phyloP scores from a whole-genome alignment of 2,888 invertebrate species.

The Eupithecia tripunctaria region DNA sequence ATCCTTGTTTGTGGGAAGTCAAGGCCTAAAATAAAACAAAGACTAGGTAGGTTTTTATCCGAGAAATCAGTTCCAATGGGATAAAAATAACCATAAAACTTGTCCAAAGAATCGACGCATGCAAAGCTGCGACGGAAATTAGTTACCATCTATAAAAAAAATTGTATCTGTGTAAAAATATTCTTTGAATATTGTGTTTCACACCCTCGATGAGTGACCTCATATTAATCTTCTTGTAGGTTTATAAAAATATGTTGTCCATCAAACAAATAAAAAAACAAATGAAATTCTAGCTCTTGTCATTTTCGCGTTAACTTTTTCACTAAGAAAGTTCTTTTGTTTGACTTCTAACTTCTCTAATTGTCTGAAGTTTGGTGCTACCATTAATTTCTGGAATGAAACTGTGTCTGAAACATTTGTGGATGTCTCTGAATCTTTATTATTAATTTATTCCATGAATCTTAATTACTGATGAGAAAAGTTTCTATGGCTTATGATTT shows the following conservation, averaged over 20 bases:
- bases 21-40: too few relatives aligned
- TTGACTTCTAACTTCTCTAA: conserved; percentile 19
- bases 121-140: too few relatives aligned
- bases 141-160: too few relatives aligned
- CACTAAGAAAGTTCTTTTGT: not conserved
- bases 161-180: not conserved
- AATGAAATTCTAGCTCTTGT: not conserved
- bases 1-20: too few relatives aligned
- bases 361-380: conserved; percentile 31
- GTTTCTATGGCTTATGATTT: not conserved
- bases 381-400: conserved; percentile 36
- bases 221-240: not conserved
- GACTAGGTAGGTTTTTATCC: too few relatives aligned
- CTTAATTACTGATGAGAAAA: conserved; percentile 9
- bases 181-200: not conserved
- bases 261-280: not conserved
- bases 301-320: not conserved
- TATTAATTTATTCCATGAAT: conserved; percentile 20
- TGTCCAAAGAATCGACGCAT: too few relatives aligned
- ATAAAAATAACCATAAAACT: too few relatives aligned
- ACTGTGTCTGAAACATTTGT: conserved; percentile 34
- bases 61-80: too few relatives aligned
- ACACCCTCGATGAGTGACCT: not conserved
- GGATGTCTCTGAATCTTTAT: conserved; percentile 15
- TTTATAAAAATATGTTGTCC: not conserved